Base-by-base conservation (phyloP, 2,888 invertebrate genomes). In the Meteorus cinctellus region DNA sequence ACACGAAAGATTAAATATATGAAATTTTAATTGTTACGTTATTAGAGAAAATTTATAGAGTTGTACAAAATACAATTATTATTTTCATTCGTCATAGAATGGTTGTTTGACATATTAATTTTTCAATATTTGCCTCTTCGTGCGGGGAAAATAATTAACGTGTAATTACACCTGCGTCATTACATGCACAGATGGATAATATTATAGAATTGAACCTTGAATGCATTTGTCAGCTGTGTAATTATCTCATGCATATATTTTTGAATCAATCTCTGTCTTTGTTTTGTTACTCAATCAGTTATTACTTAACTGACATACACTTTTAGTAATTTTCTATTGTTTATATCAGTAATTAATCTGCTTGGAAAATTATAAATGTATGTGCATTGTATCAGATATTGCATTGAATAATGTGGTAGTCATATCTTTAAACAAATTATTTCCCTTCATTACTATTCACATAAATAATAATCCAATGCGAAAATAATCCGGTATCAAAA, bases 251-350 rank as follows among this genome's bases (percentile, higher is more conserved):
- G 41, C 51, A 55, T 34, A n/a, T 69, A 55, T 69, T 51, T 55
- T 55, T n/a, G 16, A 69, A 69, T 69, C 55, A 31, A 69, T 69
- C 55, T 31, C 55, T 69, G 34, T 69, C 69, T 31, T 69, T 69
- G 41, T 19, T 51, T 24, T 34, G 48, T 69, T 55, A 69, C 69
- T 55, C 29, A 69, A 55, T 48, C 69, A 69, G 34, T 51, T 24
- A 27, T 48, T 19, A 55, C 51, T 55, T 69, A 29, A 55, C 55
- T 69, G 55, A 69, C 51, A 51, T 55, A 12, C 55, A 48, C 27
- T 69, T 69, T 69, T 19, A 69, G 55, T 55, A n/a, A 55, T 24
- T 55, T 55, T 55, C 24, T 55, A 16, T 55, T 55, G 24, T 55
- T 8, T 55, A 55, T 41, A 41, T 41, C 41, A 8, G 41, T 6